Percentiles rank a stretch among this genome's conserved stretches.
These are phyloP conservation scores for Engystomops pustulosus DNA, from an alignment of 2,113 vertebrate species.

Conservation along the genomic window DNA sequence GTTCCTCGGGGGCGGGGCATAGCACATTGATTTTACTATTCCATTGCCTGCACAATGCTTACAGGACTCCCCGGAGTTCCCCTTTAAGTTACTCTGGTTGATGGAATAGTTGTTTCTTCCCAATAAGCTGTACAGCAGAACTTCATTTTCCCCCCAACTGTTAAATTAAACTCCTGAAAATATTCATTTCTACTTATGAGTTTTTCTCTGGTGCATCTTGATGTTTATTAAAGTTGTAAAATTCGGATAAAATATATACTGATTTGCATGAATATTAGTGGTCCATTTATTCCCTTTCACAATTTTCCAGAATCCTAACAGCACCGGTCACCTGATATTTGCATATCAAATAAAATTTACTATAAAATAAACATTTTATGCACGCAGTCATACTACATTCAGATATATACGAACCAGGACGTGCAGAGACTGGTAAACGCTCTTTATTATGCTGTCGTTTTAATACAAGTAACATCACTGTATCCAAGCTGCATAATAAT, in stretches of 20 bases:
- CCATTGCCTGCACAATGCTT: no score
- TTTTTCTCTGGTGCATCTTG: neutral
- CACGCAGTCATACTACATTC: slow-evolving; percentile 6
- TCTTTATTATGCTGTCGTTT: slow-evolving; percentile 17
- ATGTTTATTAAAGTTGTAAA: neutral
- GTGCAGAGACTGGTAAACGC: slow-evolving; percentile 9
- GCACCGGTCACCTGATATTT: neutral
- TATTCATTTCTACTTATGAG: neutral
- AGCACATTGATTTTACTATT: no score
- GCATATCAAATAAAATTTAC: slow-evolving; percentile 28
- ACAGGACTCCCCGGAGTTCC: no score
- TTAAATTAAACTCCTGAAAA: neutral
- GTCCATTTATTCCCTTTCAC: neutral
- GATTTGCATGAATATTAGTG: slow-evolving; percentile 12
- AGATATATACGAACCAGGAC: neutral
- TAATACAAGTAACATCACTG: slow-evolving; percentile 9
- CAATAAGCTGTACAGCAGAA: neutral
- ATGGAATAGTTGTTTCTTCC: neutral
- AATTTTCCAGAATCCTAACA: neutral
- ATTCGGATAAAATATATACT: neutral
- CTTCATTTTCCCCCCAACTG: neutral
- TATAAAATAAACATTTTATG: slow-evolving; percentile 39
- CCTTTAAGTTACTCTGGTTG: neutral
- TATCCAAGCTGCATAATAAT: slow-evolving; percentile 19
- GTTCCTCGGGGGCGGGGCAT: no score